phyloP scores from a whole-genome alignment of 2,888 invertebrate genomes.

The Dysmachus trigonus region DNA sequence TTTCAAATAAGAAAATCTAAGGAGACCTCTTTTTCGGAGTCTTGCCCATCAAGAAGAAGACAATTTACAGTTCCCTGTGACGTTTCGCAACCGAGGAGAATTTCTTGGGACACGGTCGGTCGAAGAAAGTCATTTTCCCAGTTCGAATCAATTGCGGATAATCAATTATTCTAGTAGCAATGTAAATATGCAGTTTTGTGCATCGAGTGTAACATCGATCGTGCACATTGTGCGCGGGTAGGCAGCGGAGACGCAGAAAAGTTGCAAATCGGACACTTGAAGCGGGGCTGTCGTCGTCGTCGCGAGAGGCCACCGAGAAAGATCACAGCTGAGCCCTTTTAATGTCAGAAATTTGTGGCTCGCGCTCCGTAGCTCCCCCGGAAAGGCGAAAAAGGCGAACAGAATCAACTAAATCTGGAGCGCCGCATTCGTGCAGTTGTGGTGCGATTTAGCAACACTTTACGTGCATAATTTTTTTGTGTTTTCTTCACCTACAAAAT shows the following conservation, averaged over 20 bases:
- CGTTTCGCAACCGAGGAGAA: slow-evolving; percentile 4
- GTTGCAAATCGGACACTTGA: neutral
- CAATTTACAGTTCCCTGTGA: slow-evolving; percentile 31
- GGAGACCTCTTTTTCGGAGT: neutral
- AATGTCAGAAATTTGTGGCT: slow-evolving; percentile 28
- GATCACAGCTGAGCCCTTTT: slow-evolving; percentile 38
- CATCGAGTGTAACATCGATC: neutral
- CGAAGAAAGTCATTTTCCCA: neutral
- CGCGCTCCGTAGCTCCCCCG: neutral
- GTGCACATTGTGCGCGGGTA: slow-evolving; percentile 7
- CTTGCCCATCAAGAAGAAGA: slow-evolving; percentile 4
- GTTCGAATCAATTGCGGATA: neutral
- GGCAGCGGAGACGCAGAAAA: neutral
- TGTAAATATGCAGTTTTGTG: neutral
- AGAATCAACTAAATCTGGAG: neutral
- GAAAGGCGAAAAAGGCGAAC: neutral
- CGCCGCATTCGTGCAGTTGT: neutral
- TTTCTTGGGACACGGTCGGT: neutral
- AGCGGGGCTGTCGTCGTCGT: neutral
- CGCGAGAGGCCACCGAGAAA: neutral
- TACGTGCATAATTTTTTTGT: neutral
- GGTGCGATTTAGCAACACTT: neutral
- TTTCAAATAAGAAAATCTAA: neutral
- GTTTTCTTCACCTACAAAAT: neutral
- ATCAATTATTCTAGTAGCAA: neutral